Conservation (phyloP, 2,888 invertebrate species). For the Pandemis cinnamomeana region DNA sequence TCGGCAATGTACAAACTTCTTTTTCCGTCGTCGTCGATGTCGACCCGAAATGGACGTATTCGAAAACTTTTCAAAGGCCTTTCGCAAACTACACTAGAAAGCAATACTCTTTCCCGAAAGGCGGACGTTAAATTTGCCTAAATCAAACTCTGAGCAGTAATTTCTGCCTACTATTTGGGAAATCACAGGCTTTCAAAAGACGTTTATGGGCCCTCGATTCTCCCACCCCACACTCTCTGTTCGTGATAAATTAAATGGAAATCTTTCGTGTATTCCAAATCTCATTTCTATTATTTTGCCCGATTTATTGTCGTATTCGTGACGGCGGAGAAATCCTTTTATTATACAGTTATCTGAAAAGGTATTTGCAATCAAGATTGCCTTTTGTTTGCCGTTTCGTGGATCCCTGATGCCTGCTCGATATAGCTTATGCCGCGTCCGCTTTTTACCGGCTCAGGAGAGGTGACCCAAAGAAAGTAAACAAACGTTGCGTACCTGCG, state of each 20-base stretch:
- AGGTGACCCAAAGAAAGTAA: constrained; percentile 47
- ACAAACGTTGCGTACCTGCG: constrained; percentile 55
- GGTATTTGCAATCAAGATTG: constrained; percentile 39
- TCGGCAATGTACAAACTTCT: constrained; percentile 36
- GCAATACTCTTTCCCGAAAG: constrained; percentile 10
- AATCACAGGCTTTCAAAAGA: constrained; percentile 28
- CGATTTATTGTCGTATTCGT: constrained; percentile 28
- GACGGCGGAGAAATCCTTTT: constrained; percentile 34
- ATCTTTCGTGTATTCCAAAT: constrained; percentile 38
- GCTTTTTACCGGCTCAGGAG: constrained; percentile 12
- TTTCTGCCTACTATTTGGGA: constrained; percentile 32
- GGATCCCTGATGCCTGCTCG: constrained; percentile 15
- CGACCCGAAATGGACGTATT: constrained; percentile 22
- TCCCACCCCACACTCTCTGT: background rate
- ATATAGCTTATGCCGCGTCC: constrained; percentile 12
- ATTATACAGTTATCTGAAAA: constrained; percentile 36
- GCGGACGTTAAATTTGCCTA: constrained; percentile 21
- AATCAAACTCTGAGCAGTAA: constrained; percentile 20
- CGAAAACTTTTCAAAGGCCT: constrained; percentile 34
- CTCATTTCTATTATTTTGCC: constrained; percentile 38
- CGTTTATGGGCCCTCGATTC: constrained; percentile 17
- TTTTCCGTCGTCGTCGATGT: constrained; percentile 26
- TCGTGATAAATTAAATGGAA: constrained; percentile 30
- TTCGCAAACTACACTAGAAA: constrained; percentile 27
- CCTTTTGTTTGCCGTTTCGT: constrained; percentile 25